Evolutionary conservation across 2,113 vertebrate genomes (phyloP), one percentile per base, ranked within the genome.

Genomic region (Bubo blakistoni): DNA sequence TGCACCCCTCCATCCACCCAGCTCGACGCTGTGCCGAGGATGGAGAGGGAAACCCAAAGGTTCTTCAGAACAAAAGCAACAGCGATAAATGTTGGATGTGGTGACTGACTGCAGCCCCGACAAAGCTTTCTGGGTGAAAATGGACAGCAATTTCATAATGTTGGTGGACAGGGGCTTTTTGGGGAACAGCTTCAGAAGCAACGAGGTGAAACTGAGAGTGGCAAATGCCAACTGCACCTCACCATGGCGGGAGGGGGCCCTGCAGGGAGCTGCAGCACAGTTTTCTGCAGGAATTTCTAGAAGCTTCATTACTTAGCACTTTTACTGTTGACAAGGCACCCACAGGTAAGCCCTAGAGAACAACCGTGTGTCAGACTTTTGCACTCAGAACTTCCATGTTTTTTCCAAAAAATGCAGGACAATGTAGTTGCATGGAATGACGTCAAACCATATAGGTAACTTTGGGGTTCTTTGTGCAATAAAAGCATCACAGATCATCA

Each of bases 51-150:
- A 81, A 78, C 61, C 25, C 49, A 36, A 62, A 86, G 36, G 54
- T 46, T 72, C 52, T 67, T 0, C 1, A 62, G 63, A 76, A 44
- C 85, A 88, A 61, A 71, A 72, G 70, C 2, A 1, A 51, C 0
- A 1, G 58, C 5, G 5, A 61, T 24, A 55, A 67, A 67, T 18
- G 10, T 38, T 57, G 57, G 76, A 40, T 20, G 32, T 3, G 5
- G 27, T 1, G 4, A n/a, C 7, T 0, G 4, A 46, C 18, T 32
- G 16, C 0, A 1, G n/a, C 18, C 34, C 21, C 7, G 0, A 27
- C 55, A 71, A 52, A 72, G 46, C 17, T 40, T 77, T 36, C 57
- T 57, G 42, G 20, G 52, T 27, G 34, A 57, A 86, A 83, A 90
- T 4, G 25, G 65, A 52, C 13, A 61, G 29, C 17, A 40, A 22